A percentile compares a stretch with the other conserved stretches of the same genome.
These are phyloP conservation scores for Acanthopagrus latus DNA, from an alignment of 2,797 vertebrate species.

Conservation along the genomic window DNA sequence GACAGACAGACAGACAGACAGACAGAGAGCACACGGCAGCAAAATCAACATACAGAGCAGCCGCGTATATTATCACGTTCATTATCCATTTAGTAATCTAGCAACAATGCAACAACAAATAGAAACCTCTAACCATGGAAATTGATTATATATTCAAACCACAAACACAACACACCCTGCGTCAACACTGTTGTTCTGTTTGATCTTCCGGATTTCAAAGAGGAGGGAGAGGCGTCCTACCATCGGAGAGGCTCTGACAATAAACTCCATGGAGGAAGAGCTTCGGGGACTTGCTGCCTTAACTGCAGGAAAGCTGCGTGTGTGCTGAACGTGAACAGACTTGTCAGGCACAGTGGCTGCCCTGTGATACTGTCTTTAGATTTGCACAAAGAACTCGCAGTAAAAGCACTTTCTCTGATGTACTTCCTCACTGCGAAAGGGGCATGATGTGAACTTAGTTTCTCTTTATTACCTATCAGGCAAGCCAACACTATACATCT, in stretches of 20 bases:
- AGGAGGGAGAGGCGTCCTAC: conserved; percentile 70
- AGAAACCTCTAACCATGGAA: conserved; percentile 71
- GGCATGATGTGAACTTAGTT: conserved; percentile 62
- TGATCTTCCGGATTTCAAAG: conserved; percentile 82
- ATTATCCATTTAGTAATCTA: conserved; percentile 65
- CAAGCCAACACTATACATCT: conserved; percentile 27
- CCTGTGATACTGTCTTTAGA: conserved; percentile 74
- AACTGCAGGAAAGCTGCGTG: conserved; percentile 75
- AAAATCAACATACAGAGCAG: conserved; percentile 13
- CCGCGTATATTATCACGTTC: conserved; percentile 36
- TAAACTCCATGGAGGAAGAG: conserved; percentile 80
- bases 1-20: conserved; percentile 9
- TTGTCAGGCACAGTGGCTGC: conserved; percentile 73
- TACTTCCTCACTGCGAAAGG: conserved; percentile 69
- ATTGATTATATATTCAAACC: conserved; percentile 78
- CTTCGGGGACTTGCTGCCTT: conserved; percentile 79
- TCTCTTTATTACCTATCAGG: conserved; percentile 60
- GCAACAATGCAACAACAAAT: conserved; percentile 63
- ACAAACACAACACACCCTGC: conserved; percentile 74
- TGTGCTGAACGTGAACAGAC: conserved; percentile 72
- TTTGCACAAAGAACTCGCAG: conserved; percentile 70
- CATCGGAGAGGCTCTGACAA: conserved; percentile 78
- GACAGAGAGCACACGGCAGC: conserved; percentile 14
- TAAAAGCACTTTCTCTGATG: conserved; percentile 72
- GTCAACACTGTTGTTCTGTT: conserved; percentile 76